Base-by-base conservation (phyloP, 2,888 invertebrate species). In the Chrysopilus asiliformis region DNA sequence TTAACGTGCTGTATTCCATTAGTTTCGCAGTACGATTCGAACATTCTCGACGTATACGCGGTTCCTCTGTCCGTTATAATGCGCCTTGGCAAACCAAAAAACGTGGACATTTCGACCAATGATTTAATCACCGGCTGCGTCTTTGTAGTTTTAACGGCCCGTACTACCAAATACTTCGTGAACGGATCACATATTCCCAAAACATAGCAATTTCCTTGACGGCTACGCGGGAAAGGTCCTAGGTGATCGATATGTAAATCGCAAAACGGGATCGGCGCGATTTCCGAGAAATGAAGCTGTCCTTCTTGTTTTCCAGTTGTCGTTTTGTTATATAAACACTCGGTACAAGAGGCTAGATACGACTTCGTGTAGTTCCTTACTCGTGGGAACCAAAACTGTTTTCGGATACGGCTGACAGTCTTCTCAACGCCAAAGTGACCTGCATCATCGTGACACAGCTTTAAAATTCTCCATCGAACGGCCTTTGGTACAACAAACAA, bases 21-120 rank as follows among this genome's bases (percentile, higher is more conserved):
- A 6, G 41, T 18, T 4, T 42, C 32, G 33, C 45, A 49, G 34
- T 47, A 50, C 3, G 32, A 13, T 36, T 45, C 44, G 25, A 53
- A 52, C 9, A 14, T 15, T 5, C 45, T 44, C 0, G 50, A 47
- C 2, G 47, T 49, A 33, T 45, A 53, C 3, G 49, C 49, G 2
- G 50, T 45, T 10, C 51, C 52, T 36, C 49, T 34, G 37, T 53
- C 50, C 4, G 45, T 43, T 8, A 53, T 42, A 2, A 54, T 43
- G 10, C 45, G 33, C 12, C 26, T 34, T 7, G 52, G 51, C 9
- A 44, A 44, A 2, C 51, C 51, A 31, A 31, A 31, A 9, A 15
- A n/a, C 3, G 8, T 31, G 14, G 17, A 18, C 7, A 31, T 19
- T 31, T 31, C 31, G 31, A 7, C 6, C 15, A 31, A 12, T 8